These are phyloP conservation scores for Ifrita kowaldi DNA, from an alignment of 2,113 vertebrate species.

Conservation along the genomic window DNA sequence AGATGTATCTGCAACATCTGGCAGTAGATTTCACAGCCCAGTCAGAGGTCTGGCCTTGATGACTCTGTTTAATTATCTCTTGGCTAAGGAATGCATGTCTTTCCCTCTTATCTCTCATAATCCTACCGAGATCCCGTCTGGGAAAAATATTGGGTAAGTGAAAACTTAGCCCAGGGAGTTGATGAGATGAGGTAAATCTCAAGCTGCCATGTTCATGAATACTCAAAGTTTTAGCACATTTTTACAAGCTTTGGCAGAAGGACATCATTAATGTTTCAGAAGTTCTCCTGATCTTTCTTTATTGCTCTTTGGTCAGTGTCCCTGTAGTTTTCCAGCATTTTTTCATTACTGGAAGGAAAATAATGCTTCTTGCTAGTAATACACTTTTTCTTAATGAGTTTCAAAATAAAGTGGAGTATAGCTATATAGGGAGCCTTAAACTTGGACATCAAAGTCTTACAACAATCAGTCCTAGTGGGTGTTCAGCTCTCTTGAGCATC, in stretches of 20 bases:
- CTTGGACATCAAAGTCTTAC: constrained; percentile 5
- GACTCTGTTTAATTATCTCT: constrained; percentile 60
- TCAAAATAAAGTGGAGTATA: constrained; percentile 33
- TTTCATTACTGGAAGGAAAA: constrained; percentile 51
- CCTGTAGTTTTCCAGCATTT: constrained; percentile 39
- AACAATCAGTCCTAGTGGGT: background rate
- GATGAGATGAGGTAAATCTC: constrained; percentile 57
- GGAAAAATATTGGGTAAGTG: constrained; percentile 3
- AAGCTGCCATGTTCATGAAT: constrained; percentile 45
- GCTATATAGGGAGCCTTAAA: background rate
- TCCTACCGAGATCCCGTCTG: background rate
- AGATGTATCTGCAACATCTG: constrained; percentile 66
- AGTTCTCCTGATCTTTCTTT: constrained; percentile 42
- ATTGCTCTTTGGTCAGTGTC: constrained; percentile 43
- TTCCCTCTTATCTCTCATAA: constrained; percentile 40
- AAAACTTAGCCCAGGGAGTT: constrained; percentile 49
- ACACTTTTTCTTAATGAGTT: constrained; percentile 38
- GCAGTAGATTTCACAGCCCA: constrained; percentile 47
- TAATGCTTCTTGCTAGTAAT: constrained; percentile 13
- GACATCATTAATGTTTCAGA: constrained; percentile 67
- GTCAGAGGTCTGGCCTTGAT: constrained; percentile 64
- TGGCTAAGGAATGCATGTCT: constrained; percentile 38
- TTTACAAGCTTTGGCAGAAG: constrained; percentile 61
- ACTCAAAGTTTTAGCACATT: constrained; percentile 46
- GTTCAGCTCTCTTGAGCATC: constrained; percentile 17